phyloP scores from a whole-genome alignment of 2,113 vertebrate species.

The Theristicus caerulescens region DNA sequence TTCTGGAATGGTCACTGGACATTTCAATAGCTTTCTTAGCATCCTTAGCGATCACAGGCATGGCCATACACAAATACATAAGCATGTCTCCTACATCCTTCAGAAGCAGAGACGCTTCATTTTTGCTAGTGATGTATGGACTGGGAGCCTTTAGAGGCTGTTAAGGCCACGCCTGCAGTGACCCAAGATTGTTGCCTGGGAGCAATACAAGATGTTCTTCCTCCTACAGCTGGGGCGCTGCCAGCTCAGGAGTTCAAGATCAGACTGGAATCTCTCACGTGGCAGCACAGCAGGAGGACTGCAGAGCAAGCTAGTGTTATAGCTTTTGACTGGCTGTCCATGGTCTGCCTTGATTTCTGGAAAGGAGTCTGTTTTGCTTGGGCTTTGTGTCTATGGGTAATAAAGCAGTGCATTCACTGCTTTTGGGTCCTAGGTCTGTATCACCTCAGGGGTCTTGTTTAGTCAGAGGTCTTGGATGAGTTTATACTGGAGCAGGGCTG shows the following conservation, averaged over 20 bases:
- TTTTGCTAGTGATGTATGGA: background rate
- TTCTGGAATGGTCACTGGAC: background rate
- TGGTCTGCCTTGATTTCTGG: slow-evolving; percentile 22
- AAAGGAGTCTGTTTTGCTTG: slow-evolving; percentile 39
- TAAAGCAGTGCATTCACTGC: slow-evolving; percentile 7
- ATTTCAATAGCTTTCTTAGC: background rate
- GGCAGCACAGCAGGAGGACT: background rate
- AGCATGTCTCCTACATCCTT: background rate
- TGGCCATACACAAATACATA: background rate
- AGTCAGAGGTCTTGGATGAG: slow-evolving; percentile 3
- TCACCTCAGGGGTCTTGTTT: slow-evolving; percentile 31
- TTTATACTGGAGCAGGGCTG: slow-evolving; percentile 16
- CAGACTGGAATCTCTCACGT: background rate
- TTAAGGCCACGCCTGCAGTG: background rate
- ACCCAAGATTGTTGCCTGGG: background rate
- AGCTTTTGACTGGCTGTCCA: background rate
- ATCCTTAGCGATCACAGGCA: background rate
- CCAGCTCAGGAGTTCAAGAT: slow-evolving; percentile 5
- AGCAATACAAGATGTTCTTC: background rate
- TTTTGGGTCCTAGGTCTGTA: background rate
- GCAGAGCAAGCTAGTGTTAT: background rate
- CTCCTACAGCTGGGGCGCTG: background rate
- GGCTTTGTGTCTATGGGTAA: background rate
- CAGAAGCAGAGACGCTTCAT: background rate
- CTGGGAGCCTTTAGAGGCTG: background rate